Conservation (phyloP, 2,888 invertebrate species). For the Platerodrilus igneus region DNA sequence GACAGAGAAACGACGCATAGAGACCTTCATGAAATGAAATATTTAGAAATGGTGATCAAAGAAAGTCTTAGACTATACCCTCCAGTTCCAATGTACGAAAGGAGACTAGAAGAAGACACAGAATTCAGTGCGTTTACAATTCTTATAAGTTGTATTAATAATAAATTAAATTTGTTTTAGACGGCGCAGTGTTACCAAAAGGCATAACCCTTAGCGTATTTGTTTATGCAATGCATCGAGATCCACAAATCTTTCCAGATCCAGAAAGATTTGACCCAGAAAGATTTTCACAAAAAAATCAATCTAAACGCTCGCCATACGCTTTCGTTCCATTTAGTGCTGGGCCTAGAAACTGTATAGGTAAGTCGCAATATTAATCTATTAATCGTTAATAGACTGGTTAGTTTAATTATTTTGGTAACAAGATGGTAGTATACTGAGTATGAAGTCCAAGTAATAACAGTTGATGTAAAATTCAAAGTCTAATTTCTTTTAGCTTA, state of each 20-base stretch:
- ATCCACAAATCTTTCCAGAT: slow-evolving; percentile 51
- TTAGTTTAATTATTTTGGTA: too few species aligned
- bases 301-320: slow-evolving; percentile 46
- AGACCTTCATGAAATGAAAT: slow-evolving; percentile 53
- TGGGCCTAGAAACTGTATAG: slow-evolving; percentile 61
- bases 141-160: too few species aligned
- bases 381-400: too few species aligned
- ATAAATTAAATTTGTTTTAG: too few species aligned
- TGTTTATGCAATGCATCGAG: slow-evolving; percentile 49
- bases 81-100: slow-evolving; percentile 51
- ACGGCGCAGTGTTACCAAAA: slow-evolving; percentile 37
- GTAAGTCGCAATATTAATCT: too few species aligned
- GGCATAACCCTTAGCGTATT: slow-evolving; percentile 46
- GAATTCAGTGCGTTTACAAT: slow-evolving; percentile 36
- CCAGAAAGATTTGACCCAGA: slow-evolving; percentile 54
- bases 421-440: too few species aligned
- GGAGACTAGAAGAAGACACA: slow-evolving; percentile 45
- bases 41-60: slow-evolving; percentile 53
- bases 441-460: too few species aligned
- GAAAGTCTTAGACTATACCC: slow-evolving; percentile 54
- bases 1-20: slow-evolving; percentile 31
- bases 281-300: slow-evolving; percentile 48
- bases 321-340: slow-evolving; percentile 60
- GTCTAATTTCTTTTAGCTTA: too few species aligned
- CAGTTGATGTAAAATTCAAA: too few species aligned